Base-by-base conservation (phyloP, 2,797 vertebrate genomes). In the Chromobotia macracanthus region DNA sequence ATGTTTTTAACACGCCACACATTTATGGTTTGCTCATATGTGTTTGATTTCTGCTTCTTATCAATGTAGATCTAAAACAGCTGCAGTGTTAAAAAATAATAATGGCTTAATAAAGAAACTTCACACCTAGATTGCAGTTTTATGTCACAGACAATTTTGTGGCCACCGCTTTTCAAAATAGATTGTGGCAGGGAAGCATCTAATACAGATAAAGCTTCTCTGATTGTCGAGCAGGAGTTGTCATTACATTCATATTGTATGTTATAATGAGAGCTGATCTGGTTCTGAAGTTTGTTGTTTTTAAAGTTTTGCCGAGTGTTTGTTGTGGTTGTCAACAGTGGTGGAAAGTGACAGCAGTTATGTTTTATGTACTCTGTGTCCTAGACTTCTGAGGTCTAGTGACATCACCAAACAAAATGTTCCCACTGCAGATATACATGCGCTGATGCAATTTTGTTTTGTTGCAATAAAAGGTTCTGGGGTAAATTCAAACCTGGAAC, bases 11-110 rank as follows among this genome's bases (percentile, higher is more conserved):
- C 41, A 44, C 41, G 9, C 41, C 41, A 44, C 41, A 10, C 11
- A 44, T 44, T 44, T 44, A 44, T 6, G 0, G 28, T 71, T 38
- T 55, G 16, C 13, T 0, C 0, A 31, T 35, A 15, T 53, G 48
- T 65, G 60, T 79, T 72, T 71, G 77, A 50, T 67, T 38, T 35
- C 25, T 58, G 25, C 18, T 44, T 66, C 61, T 48, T 51, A 38
- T 72, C 60, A 5, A 16, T 25, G 15, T 44, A 63, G 60, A 63
- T 63, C 28, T 63, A 35, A 35, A 63, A n/a, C 60, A 35, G 18
- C n/a, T 8, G 35, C 60, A 18, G 18, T 35, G 61, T 60, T 12
- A 21, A 25, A 12, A 56, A 23, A 58, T 16, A 28, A 28, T 60
- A 60, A 60, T 60, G 56, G 15, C 56, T 10, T 44, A 44, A 44